Conservation (phyloP, 2,888 invertebrate species). For the Dynastes hyllus region DNA sequence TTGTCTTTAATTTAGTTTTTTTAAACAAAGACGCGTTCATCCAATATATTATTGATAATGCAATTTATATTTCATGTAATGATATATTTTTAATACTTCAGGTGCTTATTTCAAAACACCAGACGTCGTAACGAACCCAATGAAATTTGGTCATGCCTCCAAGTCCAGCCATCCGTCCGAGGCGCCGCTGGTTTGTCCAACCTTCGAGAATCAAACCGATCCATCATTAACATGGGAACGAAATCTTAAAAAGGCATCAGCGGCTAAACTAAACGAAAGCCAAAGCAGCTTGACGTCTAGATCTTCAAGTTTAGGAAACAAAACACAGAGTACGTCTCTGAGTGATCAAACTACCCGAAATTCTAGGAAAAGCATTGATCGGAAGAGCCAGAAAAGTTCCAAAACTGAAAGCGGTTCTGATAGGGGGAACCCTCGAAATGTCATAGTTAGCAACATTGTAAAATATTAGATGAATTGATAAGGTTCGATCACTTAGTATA, state of each 20-base stretch:
- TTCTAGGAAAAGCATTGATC: conserved; percentile 61
- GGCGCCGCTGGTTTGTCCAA: conserved; percentile 62
- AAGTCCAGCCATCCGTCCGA: conserved; percentile 66
- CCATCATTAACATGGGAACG: conserved; percentile 61
- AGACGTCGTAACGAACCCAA: conserved; percentile 57
- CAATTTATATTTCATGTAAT: no score
- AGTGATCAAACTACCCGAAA: conserved; percentile 64
- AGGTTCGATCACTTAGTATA: no score
- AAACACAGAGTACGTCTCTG: conserved; percentile 70
- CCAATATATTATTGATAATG: no score
- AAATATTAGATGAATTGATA: no score
- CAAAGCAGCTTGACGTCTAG: conserved; percentile 69
- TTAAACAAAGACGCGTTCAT: no score
- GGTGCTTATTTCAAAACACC: conserved; percentile 67
- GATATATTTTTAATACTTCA: conserved; percentile 51
- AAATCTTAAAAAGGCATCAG: conserved; percentile 61
- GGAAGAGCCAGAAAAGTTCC: conserved; percentile 57
- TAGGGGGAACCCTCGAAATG: conserved; percentile 64
- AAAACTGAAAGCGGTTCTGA: conserved; percentile 52
- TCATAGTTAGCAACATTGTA: conserved; percentile 65
- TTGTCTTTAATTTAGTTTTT: no score
- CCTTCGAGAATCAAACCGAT: conserved; percentile 58
- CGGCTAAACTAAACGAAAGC: conserved; percentile 67
- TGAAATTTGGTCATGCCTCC: conserved; percentile 63
- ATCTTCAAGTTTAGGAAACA: conserved; percentile 67